Conservation (phyloP, 1,140 invertebrate species). For the Platyura marginata region DNA sequence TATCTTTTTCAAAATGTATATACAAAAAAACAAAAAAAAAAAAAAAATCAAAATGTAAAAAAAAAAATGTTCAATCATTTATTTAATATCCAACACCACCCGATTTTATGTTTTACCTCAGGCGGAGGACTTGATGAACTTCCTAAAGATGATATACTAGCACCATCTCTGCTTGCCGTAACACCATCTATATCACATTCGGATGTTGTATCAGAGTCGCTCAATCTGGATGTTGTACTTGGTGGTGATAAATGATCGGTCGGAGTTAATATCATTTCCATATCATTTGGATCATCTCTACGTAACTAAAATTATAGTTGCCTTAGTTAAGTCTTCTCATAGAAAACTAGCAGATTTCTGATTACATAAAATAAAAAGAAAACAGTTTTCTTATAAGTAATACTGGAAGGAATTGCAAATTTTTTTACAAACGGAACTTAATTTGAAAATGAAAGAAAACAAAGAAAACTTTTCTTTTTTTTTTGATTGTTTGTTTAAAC, state of each 20-base stretch:
- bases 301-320: slow-evolving; percentile 14
- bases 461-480: no score
- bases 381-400: no score
- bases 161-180: slow-evolving; percentile 46
- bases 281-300: slow-evolving; percentile 24
- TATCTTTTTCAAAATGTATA: no score
- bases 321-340: no score
- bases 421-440: no score
- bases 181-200: slow-evolving; percentile 71
- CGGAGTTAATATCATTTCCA: slow-evolving; percentile 38
- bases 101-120: slow-evolving; percentile 20
- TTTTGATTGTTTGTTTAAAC: no score
- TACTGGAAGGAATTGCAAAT: no score
- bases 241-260: slow-evolving; percentile 85
- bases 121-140: slow-evolving; percentile 62
- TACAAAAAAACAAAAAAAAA: not conserved
- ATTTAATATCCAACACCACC: not conserved
- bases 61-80: not conserved
- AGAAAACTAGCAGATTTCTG: no score
- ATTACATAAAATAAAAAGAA: no score
- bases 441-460: no score
- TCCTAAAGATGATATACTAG: slow-evolving; percentile 71
- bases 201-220: slow-evolving; percentile 78
- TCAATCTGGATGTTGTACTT: slow-evolving; percentile 67
- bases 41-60: not conserved